These are phyloP conservation scores for Muntiacus reevesi DNA, from an alignment of 2,113 vertebrate genomes.

Conservation along the genomic window DNA sequence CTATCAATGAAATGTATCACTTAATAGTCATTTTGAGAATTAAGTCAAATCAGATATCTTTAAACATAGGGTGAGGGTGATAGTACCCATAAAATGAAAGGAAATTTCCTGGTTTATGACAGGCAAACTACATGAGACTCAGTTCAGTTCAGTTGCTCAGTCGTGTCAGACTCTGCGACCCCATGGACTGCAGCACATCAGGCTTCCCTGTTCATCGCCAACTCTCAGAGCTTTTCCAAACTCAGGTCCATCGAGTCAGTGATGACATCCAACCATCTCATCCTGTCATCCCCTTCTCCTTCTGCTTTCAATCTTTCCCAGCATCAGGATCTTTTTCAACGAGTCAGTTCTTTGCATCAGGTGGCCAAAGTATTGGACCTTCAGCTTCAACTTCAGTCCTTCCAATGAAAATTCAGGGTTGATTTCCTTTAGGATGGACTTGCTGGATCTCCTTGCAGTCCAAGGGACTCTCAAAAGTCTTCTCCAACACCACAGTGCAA, in stretches of 20 bases:
- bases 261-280: not conserved
- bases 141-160: not conserved
- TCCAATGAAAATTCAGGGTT: not conserved
- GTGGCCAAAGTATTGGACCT: not conserved
- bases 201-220: not conserved
- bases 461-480: not conserved
- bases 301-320: not conserved
- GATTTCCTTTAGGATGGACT: not conserved
- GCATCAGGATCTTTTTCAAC: not conserved
- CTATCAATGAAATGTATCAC: not conserved
- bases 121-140: not conserved
- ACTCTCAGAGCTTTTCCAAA: not conserved
- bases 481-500: not conserved
- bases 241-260: not conserved
- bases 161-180: not conserved
- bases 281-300: not conserved
- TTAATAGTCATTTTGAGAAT: not conserved
- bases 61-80: not conserved
- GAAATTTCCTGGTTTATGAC: not conserved
- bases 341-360: fast-evolving
- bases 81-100: not conserved
- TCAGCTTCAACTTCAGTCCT: not conserved
- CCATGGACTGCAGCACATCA: not conserved
- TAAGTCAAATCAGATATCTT: not conserved
- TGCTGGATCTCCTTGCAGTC: not conserved